Conservation (phyloP, 2,113 vertebrate genomes). For the Ancistrus triradiatus region DNA sequence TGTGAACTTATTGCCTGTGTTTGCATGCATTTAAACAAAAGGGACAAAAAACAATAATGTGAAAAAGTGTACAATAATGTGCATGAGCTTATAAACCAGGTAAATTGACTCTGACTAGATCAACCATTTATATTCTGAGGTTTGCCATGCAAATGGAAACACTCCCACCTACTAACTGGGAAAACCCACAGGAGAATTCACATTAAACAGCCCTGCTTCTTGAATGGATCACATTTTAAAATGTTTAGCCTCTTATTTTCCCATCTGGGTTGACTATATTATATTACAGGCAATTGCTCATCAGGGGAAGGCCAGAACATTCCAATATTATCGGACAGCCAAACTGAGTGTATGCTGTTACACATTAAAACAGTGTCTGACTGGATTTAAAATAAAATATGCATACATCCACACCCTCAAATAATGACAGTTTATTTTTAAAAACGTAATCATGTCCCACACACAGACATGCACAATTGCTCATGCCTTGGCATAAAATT, state of each 20-base stretch:
- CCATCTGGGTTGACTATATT: conserved; percentile 20
- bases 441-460: no score
- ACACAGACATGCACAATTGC: not conserved
- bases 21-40: not conserved
- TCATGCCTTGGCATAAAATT: conserved; percentile 5
- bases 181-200: conserved; percentile 15
- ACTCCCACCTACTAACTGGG: conserved; percentile 18
- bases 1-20: not conserved
- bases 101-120: conserved; percentile 11
- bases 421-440: not conserved
- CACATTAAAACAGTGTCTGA: not conserved
- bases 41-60: not conserved
- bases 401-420: no score
- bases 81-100: not conserved
- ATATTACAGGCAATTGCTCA: conserved; percentile 29
- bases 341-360: conserved; percentile 2
- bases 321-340: not conserved
- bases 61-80: conserved; percentile 4
- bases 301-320: conserved; percentile 13
- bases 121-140: conserved; percentile 2
- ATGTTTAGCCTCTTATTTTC: conserved; percentile 25
- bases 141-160: conserved; percentile 29
- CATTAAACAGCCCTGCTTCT: conserved; percentile 11
- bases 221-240: conserved; percentile 27
- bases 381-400: not conserved